Percentiles rank a stretch among this genome's conserved stretches.
These are phyloP conservation scores for Misgurnus mizolepis DNA, from an alignment of 2,113 vertebrate species.

Conservation along the genomic window DNA sequence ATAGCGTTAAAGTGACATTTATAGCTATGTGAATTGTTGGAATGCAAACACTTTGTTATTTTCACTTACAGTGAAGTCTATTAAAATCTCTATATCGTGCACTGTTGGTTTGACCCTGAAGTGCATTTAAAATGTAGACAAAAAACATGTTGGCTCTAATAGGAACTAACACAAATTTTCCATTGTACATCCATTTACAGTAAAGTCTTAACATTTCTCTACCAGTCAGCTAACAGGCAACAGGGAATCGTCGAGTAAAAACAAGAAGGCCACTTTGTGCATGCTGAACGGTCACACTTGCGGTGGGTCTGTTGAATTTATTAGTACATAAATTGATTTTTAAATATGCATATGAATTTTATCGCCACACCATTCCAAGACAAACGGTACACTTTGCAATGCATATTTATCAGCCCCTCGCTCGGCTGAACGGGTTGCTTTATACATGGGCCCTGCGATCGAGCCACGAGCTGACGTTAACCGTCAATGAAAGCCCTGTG, in stretches of 20 bases:
- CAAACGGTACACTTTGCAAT: slow-evolving; percentile 63
- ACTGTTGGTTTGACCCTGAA: slow-evolving; percentile 23
- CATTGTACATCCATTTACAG: slow-evolving; percentile 57
- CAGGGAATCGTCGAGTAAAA: slow-evolving; percentile 46
- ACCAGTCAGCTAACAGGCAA: slow-evolving; percentile 42
- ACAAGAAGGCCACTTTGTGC: slow-evolving; percentile 56
- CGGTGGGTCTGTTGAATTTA: slow-evolving; percentile 74
- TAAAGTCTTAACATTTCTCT: slow-evolving; percentile 50
- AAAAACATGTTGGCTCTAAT: slow-evolving; percentile 44
- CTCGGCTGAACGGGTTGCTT: slow-evolving; percentile 69
- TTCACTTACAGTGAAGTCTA: slow-evolving; percentile 6
- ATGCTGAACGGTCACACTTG: slow-evolving; percentile 70
- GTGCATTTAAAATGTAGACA: slow-evolving; percentile 45
- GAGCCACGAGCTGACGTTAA: slow-evolving; percentile 64
- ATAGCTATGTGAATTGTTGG: background rate
- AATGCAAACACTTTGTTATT: slow-evolving; percentile 7
- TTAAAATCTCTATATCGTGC: slow-evolving; percentile 22
- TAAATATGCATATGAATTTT: slow-evolving; percentile 70
- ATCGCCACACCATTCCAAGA: slow-evolving; percentile 70
- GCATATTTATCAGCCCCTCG: slow-evolving; percentile 68
- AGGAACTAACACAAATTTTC: slow-evolving; percentile 56
- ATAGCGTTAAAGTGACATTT: background rate
- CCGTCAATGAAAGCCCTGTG: slow-evolving; percentile 74
- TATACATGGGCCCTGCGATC: slow-evolving; percentile 64
- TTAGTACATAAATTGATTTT: slow-evolving; percentile 77